Evolutionary conservation across 2,888 invertebrate species (phyloP).

Genomic region (Eilema griseolum): DNA sequence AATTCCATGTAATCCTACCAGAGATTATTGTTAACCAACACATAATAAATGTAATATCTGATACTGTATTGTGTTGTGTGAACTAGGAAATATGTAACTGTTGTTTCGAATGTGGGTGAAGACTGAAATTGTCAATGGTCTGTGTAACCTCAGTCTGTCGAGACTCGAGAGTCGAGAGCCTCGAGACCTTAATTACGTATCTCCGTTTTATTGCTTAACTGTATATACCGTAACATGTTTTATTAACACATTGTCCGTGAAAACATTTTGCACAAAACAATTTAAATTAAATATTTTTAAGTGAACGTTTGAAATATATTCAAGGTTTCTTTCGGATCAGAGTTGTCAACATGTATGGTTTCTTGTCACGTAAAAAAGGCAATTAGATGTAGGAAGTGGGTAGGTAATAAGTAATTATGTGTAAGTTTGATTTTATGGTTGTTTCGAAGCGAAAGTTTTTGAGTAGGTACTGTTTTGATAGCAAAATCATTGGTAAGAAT

Average conservation of each 20-base stretch:
- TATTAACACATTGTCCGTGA: slow-evolving; percentile 5
- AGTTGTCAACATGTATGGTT: background rate
- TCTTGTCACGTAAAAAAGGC: background rate
- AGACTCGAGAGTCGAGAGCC: no score
- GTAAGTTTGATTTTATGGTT: no score
- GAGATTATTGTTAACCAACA: slow-evolving; percentile 46
- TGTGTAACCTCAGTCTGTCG: slow-evolving; percentile 8
- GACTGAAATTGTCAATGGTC: slow-evolving; percentile 17
- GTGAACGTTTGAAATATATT: background rate
- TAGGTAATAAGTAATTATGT: background rate
- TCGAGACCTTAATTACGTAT: slow-evolving; percentile 13
- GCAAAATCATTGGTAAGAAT: no score
- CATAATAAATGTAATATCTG: slow-evolving; percentile 17
- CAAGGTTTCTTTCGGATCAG: background rate
- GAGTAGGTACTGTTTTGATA: no score
- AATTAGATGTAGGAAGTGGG: background rate
- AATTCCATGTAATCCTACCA: slow-evolving; percentile 64
- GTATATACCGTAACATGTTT: slow-evolving; percentile 14
- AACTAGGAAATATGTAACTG: slow-evolving; percentile 43
- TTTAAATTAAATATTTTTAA: background rate
- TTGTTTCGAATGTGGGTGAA: slow-evolving; percentile 32
- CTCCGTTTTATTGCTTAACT: slow-evolving; percentile 12
- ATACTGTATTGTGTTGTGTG: slow-evolving; percentile 36
- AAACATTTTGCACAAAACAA: background rate
- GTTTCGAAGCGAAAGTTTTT: no score